These are phyloP conservation scores for Nestor notabilis DNA, from an alignment of 2,113 vertebrate species.

Conservation along the genomic window DNA sequence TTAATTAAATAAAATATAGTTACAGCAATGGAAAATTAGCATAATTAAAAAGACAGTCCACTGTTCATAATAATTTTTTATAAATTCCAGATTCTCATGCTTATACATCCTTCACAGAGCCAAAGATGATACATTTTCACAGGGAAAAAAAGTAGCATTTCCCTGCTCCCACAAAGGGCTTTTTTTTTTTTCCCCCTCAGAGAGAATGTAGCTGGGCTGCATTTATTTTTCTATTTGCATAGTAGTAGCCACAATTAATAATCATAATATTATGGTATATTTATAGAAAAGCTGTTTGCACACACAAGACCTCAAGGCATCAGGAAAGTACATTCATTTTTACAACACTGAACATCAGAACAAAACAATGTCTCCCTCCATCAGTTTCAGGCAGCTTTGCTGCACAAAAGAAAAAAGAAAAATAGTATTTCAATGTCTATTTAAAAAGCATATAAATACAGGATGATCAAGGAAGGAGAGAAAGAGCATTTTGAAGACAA, in stretches of 20 bases:
- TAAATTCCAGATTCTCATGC: conserved; percentile 3
- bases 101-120: not conserved
- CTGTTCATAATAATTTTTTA: not conserved
- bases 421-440: not conserved
- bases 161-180: not conserved
- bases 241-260: conserved; percentile 6
- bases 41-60: not conserved
- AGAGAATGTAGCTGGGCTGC: not conserved
- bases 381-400: not conserved
- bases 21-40: not conserved
- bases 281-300: not conserved
- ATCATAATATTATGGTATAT: not conserved
- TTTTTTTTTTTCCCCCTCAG: not conserved
- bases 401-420: not conserved
- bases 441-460: not conserved
- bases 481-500: not conserved
- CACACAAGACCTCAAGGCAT: not conserved
- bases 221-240: conserved; percentile 1
- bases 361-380: not conserved
- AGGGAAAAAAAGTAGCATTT: not conserved
- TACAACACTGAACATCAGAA: not conserved
- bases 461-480: not conserved
- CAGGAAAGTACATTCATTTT: not conserved
- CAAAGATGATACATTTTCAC: not conserved
- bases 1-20: not conserved